phyloP scores from a whole-genome alignment of 2,888 invertebrate genomes.

The Sesia bembeciformis region DNA sequence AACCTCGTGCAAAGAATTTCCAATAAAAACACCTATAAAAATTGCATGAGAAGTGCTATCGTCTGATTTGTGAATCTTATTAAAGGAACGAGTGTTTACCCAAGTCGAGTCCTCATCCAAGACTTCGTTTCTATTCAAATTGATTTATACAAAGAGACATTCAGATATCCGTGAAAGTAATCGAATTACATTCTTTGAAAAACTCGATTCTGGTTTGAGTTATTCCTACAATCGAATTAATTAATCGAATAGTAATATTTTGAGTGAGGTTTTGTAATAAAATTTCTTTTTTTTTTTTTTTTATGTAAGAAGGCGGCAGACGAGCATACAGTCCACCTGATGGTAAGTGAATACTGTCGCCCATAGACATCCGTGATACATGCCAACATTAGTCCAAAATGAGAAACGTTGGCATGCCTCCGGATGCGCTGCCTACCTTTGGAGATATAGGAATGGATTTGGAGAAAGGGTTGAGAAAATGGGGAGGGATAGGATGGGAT shows the following conservation, averaged over 20 bases:
- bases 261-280: not conserved
- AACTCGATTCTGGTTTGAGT: not conserved
- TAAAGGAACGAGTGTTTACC: constrained; percentile 3
- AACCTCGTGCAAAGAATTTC: too few relatives aligned
- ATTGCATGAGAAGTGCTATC: not conserved
- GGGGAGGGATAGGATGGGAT: too few relatives aligned
- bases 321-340: too few relatives aligned
- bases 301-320: too few relatives aligned
- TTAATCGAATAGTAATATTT: not conserved
- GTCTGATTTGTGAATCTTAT: not conserved
- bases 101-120: not conserved
- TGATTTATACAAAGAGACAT: constrained; percentile 5
- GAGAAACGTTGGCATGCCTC: too few relatives aligned
- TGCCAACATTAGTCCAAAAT: too few relatives aligned
- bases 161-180: not conserved
- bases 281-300: not conserved
- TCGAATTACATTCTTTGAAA: not conserved
- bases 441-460: too few relatives aligned
- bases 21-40: too few relatives aligned
- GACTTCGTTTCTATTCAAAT: constrained; percentile 5
- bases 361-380: too few relatives aligned
- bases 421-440: too few relatives aligned
- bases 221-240: not conserved
- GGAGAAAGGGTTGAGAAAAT: too few relatives aligned
- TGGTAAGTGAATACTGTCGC: too few relatives aligned